phyloP scores from a whole-genome alignment of 2,888 invertebrate species.

The Leptinotarsa rubiginosa region DNA sequence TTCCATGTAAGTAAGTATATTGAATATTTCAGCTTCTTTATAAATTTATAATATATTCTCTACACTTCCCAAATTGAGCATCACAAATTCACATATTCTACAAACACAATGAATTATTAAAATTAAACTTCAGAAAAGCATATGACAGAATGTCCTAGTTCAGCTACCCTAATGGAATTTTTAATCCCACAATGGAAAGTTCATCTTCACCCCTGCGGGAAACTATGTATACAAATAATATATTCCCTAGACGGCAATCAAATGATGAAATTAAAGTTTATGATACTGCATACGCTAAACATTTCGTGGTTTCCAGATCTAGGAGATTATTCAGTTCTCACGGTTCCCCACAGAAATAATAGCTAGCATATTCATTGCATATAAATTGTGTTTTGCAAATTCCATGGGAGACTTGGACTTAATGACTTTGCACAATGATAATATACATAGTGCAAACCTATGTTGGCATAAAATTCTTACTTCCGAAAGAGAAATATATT shows the following conservation, averaged over 20 bases:
- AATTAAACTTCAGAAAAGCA: background rate
- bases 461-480: too few species aligned
- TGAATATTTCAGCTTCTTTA: too few species aligned
- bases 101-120: background rate
- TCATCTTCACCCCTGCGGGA: background rate
- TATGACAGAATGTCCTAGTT: background rate
- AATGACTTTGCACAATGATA: background rate
- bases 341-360: background rate
- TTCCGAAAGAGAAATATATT: too few species aligned
- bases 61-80: too few species aligned
- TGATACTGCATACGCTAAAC: constrained; percentile 1
- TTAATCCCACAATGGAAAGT: background rate
- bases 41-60: too few species aligned
- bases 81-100: too few species aligned
- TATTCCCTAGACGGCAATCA: constrained; percentile 1
- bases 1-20: too few species aligned
- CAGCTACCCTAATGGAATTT: background rate
- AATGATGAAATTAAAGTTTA: background rate
- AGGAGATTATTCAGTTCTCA: background rate
- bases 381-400: background rate
- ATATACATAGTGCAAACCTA: background rate
- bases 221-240: background rate
- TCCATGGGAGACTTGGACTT: background rate
- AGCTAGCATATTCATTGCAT: background rate
- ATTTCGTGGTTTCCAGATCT: background rate